Base-by-base conservation (phyloP, 2,888 invertebrate genomes). In the Morpho deidamia region DNA sequence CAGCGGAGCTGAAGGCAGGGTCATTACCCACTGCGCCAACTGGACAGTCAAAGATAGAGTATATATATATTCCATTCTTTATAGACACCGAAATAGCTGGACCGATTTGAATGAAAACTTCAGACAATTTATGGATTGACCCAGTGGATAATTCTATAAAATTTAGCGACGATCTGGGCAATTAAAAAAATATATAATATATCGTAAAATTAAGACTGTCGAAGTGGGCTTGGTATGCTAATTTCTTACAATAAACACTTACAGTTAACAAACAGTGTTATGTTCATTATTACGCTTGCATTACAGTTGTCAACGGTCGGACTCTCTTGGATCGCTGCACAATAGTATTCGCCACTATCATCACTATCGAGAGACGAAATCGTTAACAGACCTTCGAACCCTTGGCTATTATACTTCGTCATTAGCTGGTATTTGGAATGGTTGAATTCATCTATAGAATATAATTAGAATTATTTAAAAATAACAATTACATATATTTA, bases 221-320 rank as follows among this genome's bases (percentile, higher is more conserved):
- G 23, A 23, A 23, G 23, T 2, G 23, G 23, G 2, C 23, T 23
- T 1, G 3, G 5, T 23, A 23, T 23, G 23, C 23, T 23, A 1
- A 5, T 23, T 23, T 5, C 23, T 23, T 23, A 14, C 4, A 14
- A 2, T 23, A 23, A 23, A 23, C 14, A 77, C 86, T 76, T 59
- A 87, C 87, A 69, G 56, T 79, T 83, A 1, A 88, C 75, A 51
- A 76, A 69, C 7, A 88, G 56, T 1, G 76, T 78, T 1, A 87
- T 74, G 60, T 86, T 81, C 10, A 70, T 61, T 7, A 14, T 56
- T 2, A 66, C 66, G 1, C 44, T 61, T 10, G 69, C 56, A 2
- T 32, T 56, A 51, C 86, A 87, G 8, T 72, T 64, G 0, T 72
- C 71, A 8, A 68, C 51, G 0, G 59, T 49, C 0, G 60, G 54